phyloP scores from a whole-genome alignment of 2,113 vertebrate genomes.

The Thunnus maccoyii region DNA sequence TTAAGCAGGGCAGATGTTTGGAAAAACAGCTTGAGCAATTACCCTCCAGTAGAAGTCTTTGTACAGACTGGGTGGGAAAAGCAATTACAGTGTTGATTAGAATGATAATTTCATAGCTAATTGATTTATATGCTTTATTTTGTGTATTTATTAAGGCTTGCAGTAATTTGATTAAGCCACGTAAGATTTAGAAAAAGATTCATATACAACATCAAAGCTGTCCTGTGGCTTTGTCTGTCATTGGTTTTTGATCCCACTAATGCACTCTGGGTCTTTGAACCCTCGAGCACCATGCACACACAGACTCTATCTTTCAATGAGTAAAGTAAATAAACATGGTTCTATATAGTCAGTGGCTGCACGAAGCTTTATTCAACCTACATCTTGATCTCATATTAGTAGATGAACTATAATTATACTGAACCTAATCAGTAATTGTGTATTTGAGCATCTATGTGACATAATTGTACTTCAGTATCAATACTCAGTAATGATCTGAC shows the following conservation, averaged over 20 bases:
- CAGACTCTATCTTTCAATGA: slow-evolving; percentile 22
- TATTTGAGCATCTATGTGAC: neutral
- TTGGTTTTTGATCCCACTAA: slow-evolving; percentile 55
- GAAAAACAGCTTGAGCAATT: neutral
- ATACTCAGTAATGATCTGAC: neutral
- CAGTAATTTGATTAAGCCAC: neutral
- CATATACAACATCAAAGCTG: slow-evolving; percentile 9
- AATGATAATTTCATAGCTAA: neutral
- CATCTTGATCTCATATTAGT: slow-evolving; percentile 4
- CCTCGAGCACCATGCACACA: neutral
- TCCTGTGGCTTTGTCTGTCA: slow-evolving; percentile 46
- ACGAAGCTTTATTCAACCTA: slow-evolving; percentile 16
- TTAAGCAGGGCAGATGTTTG: neutral
- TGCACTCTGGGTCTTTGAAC: slow-evolving; percentile 64
- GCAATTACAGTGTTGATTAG: neutral
- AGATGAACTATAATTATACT: neutral
- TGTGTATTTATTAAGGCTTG: neutral
- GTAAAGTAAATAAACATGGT: slow-evolving; percentile 46
- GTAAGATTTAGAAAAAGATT: slow-evolving; percentile 7
- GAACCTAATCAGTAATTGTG: neutral
- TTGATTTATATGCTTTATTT: neutral
- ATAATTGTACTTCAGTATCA: neutral
- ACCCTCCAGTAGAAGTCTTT: neutral
- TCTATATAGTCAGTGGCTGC: slow-evolving; percentile 11
- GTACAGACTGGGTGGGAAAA: neutral